A percentile compares a stretch with the other conserved stretches of the same genome.
Conservation (phyloP, 2,113 vertebrate genomes). For the Madoqua kirkii region DNA sequence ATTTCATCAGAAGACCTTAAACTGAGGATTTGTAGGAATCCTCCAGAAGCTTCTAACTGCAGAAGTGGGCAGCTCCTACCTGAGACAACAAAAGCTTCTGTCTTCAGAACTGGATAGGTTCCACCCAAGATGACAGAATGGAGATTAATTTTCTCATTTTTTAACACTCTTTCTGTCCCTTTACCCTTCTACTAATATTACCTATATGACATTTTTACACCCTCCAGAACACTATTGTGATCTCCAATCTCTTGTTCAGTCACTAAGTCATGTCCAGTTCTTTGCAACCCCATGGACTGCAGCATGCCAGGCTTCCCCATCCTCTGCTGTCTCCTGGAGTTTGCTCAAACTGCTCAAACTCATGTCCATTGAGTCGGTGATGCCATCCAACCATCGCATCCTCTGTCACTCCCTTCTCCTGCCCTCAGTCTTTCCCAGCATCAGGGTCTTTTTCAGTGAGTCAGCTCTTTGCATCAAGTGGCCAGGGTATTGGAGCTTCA, state of each 20-base stretch:
- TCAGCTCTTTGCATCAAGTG: background rate
- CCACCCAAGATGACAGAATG: background rate
- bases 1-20: background rate
- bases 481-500: background rate
- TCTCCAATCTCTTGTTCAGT: background rate
- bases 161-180: background rate
- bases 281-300: background rate
- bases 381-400: background rate
- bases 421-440: background rate
- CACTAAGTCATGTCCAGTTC: background rate
- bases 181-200: background rate
- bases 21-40: background rate
- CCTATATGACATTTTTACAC: background rate
- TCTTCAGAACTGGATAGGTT: background rate
- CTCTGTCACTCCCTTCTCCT: background rate
- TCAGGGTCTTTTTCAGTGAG: background rate
- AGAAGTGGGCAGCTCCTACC: background rate
- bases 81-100: background rate
- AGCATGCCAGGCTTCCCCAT: background rate
- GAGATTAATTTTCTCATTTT: background rate
- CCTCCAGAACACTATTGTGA: background rate
- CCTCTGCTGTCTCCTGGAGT: background rate
- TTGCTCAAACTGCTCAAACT: background rate
- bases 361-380: background rate
- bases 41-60: background rate